phyloP scores from a whole-genome alignment of 2,113 vertebrate genomes.

The Athene cunicularia region DNA sequence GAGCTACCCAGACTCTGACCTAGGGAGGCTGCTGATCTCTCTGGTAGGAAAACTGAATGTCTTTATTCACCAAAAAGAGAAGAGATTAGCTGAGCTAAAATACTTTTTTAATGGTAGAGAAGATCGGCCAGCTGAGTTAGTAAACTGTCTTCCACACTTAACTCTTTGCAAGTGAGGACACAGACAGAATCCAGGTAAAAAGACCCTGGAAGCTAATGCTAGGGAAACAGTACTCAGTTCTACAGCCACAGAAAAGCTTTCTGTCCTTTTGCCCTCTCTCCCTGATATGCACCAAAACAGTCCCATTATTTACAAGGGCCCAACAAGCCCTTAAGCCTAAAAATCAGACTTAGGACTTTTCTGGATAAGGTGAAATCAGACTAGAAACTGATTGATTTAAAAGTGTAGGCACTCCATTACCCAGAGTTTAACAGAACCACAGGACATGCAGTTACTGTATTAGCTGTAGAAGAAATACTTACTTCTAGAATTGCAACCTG shows the following conservation, averaged over 20 bases:
- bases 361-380: neutral
- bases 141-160: neutral
- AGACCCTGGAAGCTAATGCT: neutral
- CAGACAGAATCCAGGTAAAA: neutral
- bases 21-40: neutral
- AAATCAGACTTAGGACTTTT: neutral
- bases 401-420: neutral
- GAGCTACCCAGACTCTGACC: neutral
- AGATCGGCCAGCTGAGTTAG: neutral
- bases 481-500: constrained; percentile 78
- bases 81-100: neutral
- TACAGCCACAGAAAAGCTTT: neutral
- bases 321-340: neutral
- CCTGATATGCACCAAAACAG: neutral
- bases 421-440: neutral
- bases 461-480: neutral
- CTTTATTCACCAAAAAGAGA: neutral
- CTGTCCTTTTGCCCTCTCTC: neutral
- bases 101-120: neutral
- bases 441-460: neutral
- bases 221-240: neutral
- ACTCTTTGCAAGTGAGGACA: neutral
- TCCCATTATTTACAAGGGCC: neutral
- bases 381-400: neutral
- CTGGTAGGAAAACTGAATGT: neutral